Percentiles rank a stretch among this genome's conserved stretches.
These are phyloP conservation scores for Orchesella flavescens DNA, from an alignment of 2,888 invertebrate species.

Conservation along the genomic window DNA sequence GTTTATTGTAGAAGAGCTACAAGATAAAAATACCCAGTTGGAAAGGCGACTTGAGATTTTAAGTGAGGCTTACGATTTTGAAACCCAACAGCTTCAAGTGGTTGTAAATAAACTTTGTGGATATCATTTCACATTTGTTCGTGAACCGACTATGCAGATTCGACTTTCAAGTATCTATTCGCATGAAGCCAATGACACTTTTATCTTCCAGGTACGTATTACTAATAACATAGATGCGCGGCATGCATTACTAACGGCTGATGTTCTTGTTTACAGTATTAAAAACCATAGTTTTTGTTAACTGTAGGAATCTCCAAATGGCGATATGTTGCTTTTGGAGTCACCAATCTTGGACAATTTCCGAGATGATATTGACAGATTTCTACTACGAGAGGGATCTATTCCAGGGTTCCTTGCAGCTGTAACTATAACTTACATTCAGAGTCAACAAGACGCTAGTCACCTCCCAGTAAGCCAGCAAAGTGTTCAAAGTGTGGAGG, in stretches of 20 bases:
- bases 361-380: slow-evolving; percentile 68
- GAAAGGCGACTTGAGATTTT: slow-evolving; percentile 68
- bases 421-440: slow-evolving; percentile 67
- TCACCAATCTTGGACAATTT: slow-evolving; percentile 69
- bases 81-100: slow-evolving; percentile 67
- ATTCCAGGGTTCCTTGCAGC: slow-evolving; percentile 69
- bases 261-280: background rate
- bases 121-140: slow-evolving; percentile 66
- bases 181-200: slow-evolving; percentile 60
- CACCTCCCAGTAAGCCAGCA: slow-evolving; percentile 57
- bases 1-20: slow-evolving; percentile 54
- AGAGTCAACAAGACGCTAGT: slow-evolving; percentile 43
- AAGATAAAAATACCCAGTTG: slow-evolving; percentile 62
- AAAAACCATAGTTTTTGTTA: slow-evolving; percentile 21
- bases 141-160: slow-evolving; percentile 68
- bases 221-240: no score
- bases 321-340: slow-evolving; percentile 71
- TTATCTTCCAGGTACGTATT: slow-evolving; percentile 69
- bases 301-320: slow-evolving; percentile 67
- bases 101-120: slow-evolving; percentile 69
- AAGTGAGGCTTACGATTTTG: slow-evolving; percentile 69
- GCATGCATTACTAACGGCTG: no score
- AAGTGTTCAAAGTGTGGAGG: slow-evolving; percentile 26
- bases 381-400: slow-evolving; percentile 66
- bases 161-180: slow-evolving; percentile 68